phyloP scores from a whole-genome alignment of 2,113 vertebrate genomes.

The Carettochelys insculpta region DNA sequence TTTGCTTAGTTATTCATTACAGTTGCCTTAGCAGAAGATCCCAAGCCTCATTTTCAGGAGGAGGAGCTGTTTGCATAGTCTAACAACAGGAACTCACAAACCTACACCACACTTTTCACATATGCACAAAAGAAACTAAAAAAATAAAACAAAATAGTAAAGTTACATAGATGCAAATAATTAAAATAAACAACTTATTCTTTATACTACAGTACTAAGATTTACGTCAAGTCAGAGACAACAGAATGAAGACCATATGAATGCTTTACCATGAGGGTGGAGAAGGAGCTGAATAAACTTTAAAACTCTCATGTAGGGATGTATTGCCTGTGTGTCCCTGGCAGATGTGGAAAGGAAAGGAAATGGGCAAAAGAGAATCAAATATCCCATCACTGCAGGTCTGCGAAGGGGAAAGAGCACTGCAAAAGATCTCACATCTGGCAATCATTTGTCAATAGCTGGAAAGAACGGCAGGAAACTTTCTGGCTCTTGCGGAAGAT shows the following conservation, averaged over 20 bases:
- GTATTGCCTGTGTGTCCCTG: conserved; percentile 83
- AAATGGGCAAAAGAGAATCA: conserved; percentile 85
- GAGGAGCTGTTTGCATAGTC: not conserved
- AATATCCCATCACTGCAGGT: conserved; percentile 86
- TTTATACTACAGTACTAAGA: conserved; percentile 56
- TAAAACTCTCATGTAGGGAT: conserved; percentile 86
- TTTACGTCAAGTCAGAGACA: conserved; percentile 71
- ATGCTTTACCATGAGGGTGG: conserved; percentile 65
- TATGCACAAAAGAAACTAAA: conserved; percentile 10
- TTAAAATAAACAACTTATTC: conserved; percentile 61
- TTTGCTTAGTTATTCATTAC: conserved; percentile 26
- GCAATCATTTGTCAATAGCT: conserved; percentile 96
- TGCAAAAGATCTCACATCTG: conserved; percentile 94
- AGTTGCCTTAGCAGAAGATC: conserved; percentile 35
- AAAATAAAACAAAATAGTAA: conserved; percentile 54
- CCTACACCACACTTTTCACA: conserved; percentile 49
- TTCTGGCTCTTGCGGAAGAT: conserved; percentile 93
- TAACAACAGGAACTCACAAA: conserved; percentile 35
- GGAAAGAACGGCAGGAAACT: conserved; percentile 96
- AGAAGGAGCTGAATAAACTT: conserved; percentile 81
- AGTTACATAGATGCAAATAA: conserved; percentile 67
- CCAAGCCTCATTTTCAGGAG: not conserved
- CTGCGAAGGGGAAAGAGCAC: conserved; percentile 78
- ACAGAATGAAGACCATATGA: conserved; percentile 78
- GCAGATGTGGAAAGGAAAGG: conserved; percentile 92